Percentiles rank a stretch among this genome's conserved stretches.
Conservation (phyloP, 2,113 vertebrate species). For the Upupa epops region DNA sequence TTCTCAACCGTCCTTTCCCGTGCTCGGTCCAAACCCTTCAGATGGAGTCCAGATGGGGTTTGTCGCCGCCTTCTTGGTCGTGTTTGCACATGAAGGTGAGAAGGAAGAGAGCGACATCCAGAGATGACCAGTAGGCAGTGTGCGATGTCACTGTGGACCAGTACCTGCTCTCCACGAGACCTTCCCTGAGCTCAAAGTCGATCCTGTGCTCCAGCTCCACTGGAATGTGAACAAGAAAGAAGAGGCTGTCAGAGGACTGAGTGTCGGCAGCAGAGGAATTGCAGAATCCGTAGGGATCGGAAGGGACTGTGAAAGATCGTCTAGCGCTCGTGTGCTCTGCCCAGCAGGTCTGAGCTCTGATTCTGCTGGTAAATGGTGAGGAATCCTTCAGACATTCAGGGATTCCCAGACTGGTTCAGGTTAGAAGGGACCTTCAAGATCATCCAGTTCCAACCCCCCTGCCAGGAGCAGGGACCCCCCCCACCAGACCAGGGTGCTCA, state of each 20-base stretch:
- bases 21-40: constrained; percentile 28
- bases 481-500: too few relatives aligned
- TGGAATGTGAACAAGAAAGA: constrained; percentile 33
- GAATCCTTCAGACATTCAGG: too few relatives aligned
- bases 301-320: too few relatives aligned
- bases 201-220: constrained; percentile 95
- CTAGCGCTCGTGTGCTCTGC: rapidly evolving
- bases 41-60: constrained; percentile 68
- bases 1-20: background rate
- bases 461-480: too few relatives aligned
- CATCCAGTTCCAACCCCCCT: too few relatives aligned
- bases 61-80: constrained; percentile 66
- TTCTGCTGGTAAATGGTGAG: background rate
- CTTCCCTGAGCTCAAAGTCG: constrained; percentile 96
- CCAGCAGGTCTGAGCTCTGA: background rate
- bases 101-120: constrained; percentile 95
- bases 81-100: constrained; percentile 94
- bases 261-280: too few relatives aligned
- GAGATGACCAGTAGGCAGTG: constrained; percentile 96
- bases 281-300: too few relatives aligned
- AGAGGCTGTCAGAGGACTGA: background rate
- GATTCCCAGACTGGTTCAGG: too few relatives aligned
- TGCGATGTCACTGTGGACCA: constrained; percentile 98
- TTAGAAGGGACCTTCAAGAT: too few relatives aligned
- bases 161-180: constrained; percentile 95